Evolutionary conservation across 2,797 vertebrate genomes (phyloP), one percentile per base, ranked within the genome.

Genomic region (Garrulus glandarius): DNA sequence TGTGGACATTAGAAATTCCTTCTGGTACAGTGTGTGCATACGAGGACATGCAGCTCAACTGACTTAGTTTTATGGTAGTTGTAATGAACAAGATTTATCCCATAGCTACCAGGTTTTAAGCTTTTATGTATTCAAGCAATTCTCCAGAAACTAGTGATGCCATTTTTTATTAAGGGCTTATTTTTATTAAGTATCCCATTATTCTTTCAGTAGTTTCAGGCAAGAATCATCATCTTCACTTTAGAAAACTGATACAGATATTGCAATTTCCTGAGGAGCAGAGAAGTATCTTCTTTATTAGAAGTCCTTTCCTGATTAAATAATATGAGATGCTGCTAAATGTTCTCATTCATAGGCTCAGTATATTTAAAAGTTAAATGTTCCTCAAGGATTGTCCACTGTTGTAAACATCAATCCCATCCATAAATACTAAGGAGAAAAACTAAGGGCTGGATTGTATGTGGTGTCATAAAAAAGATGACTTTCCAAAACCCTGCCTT

Each of bases 391-490:
- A 4, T 85, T 83, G 11, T n/a, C n/a, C 6, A 10, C 13, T 76
- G 14, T 61, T 36, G 17, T 39, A 79, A 68, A 79, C 22, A 69
- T 59, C 63, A 79, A 61, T 44, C 11, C 16, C 27, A 27, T 34
- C 3, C 0, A 0, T 61, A 34, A 11, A 1, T 43, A 49, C 15
- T 16, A 4, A 59, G 23, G 29, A 15, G 84, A 44, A 55, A 83
- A 53, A 1, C 5, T 10, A 46, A 41, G 15, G 29, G 1, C 34
- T 87, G 3, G 6, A 13, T 44, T 74, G 10, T n/a, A 56, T 16
- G 56, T 17, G 15, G 3, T 65, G 15, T 18, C 17, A 8, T 50
- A 46, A 84, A 39, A 43, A 75, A 64, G n/a, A 24, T 50, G 11
- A 47, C 29, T 68, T 88, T 61, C 47, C 23, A 60, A 49, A 82